These are phyloP conservation scores for Hydrotaea cyrtoneurina DNA, from an alignment of 2,888 invertebrate genomes.

Conservation along the genomic window DNA sequence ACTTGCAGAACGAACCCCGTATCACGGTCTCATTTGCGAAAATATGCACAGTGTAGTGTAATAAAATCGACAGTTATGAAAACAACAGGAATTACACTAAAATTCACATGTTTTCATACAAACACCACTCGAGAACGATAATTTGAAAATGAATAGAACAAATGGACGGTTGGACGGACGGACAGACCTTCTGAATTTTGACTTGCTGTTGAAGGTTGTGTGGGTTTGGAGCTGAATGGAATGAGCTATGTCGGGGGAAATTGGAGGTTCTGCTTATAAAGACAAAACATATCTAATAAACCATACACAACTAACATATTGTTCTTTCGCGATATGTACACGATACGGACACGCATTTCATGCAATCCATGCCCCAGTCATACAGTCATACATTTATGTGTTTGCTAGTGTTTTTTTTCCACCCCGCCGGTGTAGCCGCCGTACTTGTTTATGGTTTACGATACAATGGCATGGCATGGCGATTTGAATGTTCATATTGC, in stretches of 20 bases:
- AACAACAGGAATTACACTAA: slow-evolving; percentile 46
- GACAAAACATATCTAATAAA: slow-evolving; percentile 42
- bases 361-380: neutral
- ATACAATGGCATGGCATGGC: slow-evolving; percentile 16
- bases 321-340: slow-evolving; percentile 8
- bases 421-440: neutral
- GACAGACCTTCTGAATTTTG: slow-evolving; percentile 20
- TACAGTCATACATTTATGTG: slow-evolving; percentile 19
- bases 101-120: slow-evolving; percentile 37
- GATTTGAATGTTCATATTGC: slow-evolving; percentile 21
- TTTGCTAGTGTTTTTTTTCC: slow-evolving; percentile 10
- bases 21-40: neutral
- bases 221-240: neutral
- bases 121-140: neutral
- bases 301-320: slow-evolving; percentile 47
- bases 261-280: slow-evolving; percentile 22
- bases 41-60: slow-evolving; percentile 31
- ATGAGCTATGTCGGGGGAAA: neutral
- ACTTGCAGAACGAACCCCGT: neutral
- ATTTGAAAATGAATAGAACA: slow-evolving; percentile 1
- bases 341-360: slow-evolving; percentile 23
- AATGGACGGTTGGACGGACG: neutral
- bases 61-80: slow-evolving; percentile 49
- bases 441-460: slow-evolving; percentile 26
- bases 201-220: slow-evolving; percentile 15